phyloP scores from a whole-genome alignment of 2,797 vertebrate genomes.

The Podarcis lilfordi region DNA sequence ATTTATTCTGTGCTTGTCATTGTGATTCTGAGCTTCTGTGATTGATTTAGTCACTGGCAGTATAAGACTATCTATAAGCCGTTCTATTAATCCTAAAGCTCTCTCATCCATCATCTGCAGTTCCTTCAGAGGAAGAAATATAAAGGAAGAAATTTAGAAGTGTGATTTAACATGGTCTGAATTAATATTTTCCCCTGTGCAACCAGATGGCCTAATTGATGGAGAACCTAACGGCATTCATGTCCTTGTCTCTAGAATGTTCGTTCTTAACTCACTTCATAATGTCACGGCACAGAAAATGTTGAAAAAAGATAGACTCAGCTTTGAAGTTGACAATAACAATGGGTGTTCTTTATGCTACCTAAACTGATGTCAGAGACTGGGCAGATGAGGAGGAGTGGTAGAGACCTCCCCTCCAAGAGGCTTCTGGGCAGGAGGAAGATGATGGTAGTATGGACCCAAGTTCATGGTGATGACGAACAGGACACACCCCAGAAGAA shows the following conservation, averaged over 20 bases:
- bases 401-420: too few species aligned
- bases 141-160: constrained; percentile 56
- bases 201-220: constrained; percentile 62
- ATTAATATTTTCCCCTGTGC: constrained; percentile 41
- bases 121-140: constrained; percentile 51
- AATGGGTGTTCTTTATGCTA: neutral
- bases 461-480: too few species aligned
- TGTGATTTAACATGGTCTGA: constrained; percentile 48
- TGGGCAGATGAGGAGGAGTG: too few species aligned
- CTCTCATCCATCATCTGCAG: constrained; percentile 47
- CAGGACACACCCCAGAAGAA: too few species aligned
- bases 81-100: constrained; percentile 54
- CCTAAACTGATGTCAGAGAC: neutral
- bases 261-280: constrained; percentile 3
- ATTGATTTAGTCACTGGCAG: constrained; percentile 49
- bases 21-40: constrained; percentile 36
- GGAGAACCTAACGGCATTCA: constrained; percentile 40
- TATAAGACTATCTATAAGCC: constrained; percentile 40
- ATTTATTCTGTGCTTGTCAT: constrained; percentile 44
- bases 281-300: neutral
- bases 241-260: constrained; percentile 34
- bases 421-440: too few species aligned
- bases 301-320: neutral
- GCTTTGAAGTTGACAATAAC: neutral
- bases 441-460: too few species aligned